These are phyloP conservation scores for Lepidocyrtinus sp. DNA, from an alignment of 2,888 invertebrate species.

Conservation along the genomic window DNA sequence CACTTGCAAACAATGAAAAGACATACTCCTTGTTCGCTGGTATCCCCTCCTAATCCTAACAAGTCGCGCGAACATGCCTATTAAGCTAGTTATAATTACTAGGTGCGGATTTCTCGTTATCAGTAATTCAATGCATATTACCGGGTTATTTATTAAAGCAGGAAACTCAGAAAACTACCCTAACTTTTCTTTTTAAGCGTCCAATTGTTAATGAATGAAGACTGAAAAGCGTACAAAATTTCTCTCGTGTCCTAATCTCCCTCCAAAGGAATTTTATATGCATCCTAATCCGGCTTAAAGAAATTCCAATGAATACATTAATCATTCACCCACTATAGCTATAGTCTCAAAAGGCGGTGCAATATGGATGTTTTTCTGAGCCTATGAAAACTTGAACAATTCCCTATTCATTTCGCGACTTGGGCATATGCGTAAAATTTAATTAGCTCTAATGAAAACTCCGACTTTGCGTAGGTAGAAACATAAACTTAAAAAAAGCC, in stretches of 20 bases:
- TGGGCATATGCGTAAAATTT: conserved; percentile 29
- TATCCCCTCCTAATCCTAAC: background rate
- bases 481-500: background rate
- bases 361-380: background rate
- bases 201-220: background rate
- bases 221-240: background rate
- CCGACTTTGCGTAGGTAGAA: background rate
- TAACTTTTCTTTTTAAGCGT: no score
- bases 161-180: no score
- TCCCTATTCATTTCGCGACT: conserved; percentile 21
- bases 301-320: background rate
- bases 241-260: background rate
- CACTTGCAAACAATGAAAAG: no score
- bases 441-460: conserved; percentile 35
- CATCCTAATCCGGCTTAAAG: background rate
- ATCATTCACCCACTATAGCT: background rate
- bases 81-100: background rate
- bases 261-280: background rate
- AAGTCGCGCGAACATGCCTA: background rate
- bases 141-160: no score
- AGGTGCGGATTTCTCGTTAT: background rate
- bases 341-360: background rate
- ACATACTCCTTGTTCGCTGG: no score
- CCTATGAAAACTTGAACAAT: background rate
- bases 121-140: no score